phyloP scores from a whole-genome alignment of 92 coral and sea anemone species.

The Bergia sp. region DNA sequence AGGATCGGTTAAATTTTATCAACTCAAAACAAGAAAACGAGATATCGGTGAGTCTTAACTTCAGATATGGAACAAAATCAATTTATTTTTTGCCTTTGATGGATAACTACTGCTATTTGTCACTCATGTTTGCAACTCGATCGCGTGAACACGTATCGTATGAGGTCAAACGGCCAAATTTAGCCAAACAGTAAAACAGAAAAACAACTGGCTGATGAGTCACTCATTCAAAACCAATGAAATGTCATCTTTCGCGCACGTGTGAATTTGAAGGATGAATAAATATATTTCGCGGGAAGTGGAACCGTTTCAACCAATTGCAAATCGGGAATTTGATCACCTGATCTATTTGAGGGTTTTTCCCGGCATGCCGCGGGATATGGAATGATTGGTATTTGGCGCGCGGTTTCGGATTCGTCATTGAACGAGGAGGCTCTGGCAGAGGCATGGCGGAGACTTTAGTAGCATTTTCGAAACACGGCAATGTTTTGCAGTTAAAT shows the following conservation, averaged over 20 bases:
- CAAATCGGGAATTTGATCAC: constrained; percentile 33
- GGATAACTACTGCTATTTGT: background rate
- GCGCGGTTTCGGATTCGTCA: constrained; percentile 76
- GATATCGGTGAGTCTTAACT: background rate
- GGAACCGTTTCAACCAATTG: constrained; percentile 61
- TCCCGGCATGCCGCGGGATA: constrained; percentile 86
- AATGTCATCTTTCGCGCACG: constrained; percentile 14
- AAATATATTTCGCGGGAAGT: constrained; percentile 41
- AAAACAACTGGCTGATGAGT: constrained; percentile 23
- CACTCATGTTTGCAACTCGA: constrained; percentile 21
- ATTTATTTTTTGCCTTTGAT: background rate
- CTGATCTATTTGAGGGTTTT: constrained; percentile 78
- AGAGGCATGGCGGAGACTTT: constrained; percentile 64
- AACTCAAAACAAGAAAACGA: constrained; percentile 27
- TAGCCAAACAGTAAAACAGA: constrained; percentile 65
- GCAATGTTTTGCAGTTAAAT: constrained; percentile 76
- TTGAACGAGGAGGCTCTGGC: constrained; percentile 63
- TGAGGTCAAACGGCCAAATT: constrained; percentile 84
- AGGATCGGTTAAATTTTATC: constrained; percentile 38
- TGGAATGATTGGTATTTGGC: constrained; percentile 82
- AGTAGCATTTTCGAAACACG: constrained; percentile 30
- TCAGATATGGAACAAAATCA: constrained; percentile 2
- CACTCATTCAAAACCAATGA: constrained; percentile 39
- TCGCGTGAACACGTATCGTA: constrained; percentile 73
- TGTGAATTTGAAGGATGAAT: constrained; percentile 18